Percentiles rank a stretch among this genome's conserved stretches.
These are phyloP conservation scores for Tupaia tana DNA, from an alignment of 2,113 vertebrate species.

Conservation along the genomic window DNA sequence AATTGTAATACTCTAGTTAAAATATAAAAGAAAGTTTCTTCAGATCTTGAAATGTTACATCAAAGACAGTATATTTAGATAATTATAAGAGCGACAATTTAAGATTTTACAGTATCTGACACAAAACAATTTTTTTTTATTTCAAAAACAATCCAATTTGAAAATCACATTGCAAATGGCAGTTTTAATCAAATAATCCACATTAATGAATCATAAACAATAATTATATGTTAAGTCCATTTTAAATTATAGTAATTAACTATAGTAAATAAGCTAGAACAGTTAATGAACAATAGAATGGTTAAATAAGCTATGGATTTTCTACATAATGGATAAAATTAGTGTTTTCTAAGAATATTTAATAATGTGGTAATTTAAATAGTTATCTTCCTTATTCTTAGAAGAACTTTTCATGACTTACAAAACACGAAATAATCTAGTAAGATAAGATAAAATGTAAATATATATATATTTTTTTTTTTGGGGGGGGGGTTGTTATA, in stretches of 20 bases:
- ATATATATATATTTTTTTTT: background rate
- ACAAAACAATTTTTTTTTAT: conserved; percentile 37
- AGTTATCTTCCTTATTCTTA: conserved; percentile 26
- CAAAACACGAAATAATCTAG: conserved; percentile 3
- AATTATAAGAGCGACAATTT: conserved; percentile 45
- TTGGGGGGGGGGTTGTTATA: too few species aligned
- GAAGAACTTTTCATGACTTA: conserved; percentile 23
- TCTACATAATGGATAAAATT: conserved; percentile 14
- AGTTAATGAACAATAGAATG: conserved; percentile 58
- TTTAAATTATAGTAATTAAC: conserved; percentile 72
- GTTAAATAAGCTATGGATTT: conserved; percentile 44
- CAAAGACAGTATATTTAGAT: conserved; percentile 8
- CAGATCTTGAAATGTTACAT: conserved; percentile 29
- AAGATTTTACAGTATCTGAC: conserved; percentile 49
- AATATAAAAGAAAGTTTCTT: conserved; percentile 41
- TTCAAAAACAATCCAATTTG: conserved; percentile 70
- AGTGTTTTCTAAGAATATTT: conserved; percentile 46
- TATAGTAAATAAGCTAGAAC: conserved; percentile 49
- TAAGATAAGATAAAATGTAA: conserved; percentile 36
- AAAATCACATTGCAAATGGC: conserved; percentile 58
- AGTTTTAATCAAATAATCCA: conserved; percentile 70
- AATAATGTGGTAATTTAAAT: conserved; percentile 50
- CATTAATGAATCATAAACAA: conserved; percentile 56
- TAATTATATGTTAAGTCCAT: conserved; percentile 70
- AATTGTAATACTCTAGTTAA: conserved; percentile 40